A percentile compares a stretch with the other conserved stretches of the same genome.
These are phyloP conservation scores for Dioctria rufipes DNA, from an alignment of 2,888 invertebrate genomes.

Conservation along the genomic window DNA sequence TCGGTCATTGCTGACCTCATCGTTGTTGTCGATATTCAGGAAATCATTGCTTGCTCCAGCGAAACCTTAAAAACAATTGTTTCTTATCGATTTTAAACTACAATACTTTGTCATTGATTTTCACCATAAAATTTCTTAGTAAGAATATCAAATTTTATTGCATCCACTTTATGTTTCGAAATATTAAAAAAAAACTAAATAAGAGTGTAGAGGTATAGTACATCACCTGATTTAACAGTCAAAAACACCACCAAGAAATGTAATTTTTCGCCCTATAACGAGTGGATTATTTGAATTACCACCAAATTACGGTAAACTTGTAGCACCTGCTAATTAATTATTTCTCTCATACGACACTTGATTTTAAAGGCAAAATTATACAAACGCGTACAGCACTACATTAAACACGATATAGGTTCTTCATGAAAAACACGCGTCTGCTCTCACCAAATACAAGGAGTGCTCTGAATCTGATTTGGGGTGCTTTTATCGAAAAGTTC, in stretches of 20 bases:
- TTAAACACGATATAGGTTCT: not conserved
- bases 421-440: not conserved
- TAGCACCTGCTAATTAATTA: too few relatives aligned
- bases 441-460: not conserved
- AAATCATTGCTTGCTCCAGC: slow-evolving; percentile 4
- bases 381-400: not conserved
- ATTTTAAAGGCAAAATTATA: not conserved
- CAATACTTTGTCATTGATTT: slow-evolving; percentile 32
- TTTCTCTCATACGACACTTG: not conserved
- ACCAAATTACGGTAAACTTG: too few relatives aligned
- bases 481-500: too few relatives aligned
- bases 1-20: slow-evolving; percentile 27
- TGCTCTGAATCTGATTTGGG: too few relatives aligned
- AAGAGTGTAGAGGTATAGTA: not conserved
- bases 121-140: not conserved
- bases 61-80: slow-evolving; percentile 19
- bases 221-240: slow-evolving; percentile 16
- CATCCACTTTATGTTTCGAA: not conserved
- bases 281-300: too few relatives aligned
- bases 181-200: not conserved
- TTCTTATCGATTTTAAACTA: slow-evolving; percentile 26
- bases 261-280: slow-evolving; percentile 1
- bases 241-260: not conserved
- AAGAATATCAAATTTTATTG: too few relatives aligned
- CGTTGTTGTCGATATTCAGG: not conserved